Conservation (phyloP, 2,113 vertebrate species). For the Pterocles burchelli region DNA sequence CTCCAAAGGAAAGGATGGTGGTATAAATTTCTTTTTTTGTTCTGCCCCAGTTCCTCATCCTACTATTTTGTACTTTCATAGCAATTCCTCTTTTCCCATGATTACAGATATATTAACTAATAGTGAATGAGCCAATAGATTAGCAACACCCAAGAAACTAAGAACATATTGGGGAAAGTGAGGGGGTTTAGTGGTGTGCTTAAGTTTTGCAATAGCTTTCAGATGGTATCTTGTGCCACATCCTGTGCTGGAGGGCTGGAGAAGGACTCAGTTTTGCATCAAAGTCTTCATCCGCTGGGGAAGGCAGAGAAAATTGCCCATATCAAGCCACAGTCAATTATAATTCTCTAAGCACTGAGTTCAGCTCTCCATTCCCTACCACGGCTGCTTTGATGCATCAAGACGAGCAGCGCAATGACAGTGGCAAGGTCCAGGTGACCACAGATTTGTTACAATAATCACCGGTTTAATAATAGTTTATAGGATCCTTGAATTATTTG, state of each 20-base stretch:
- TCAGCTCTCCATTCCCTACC: not conserved
- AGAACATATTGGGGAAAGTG: no score
- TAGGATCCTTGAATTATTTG: not conserved
- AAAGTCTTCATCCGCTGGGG: rapidly evolving
- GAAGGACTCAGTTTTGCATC: not conserved
- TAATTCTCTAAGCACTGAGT: not conserved
- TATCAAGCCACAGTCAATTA: not conserved
- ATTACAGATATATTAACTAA: not conserved
- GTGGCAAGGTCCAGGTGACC: not conserved
- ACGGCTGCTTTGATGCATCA: not conserved
- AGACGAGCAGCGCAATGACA: not conserved
- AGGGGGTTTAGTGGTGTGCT: not conserved
- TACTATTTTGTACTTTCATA: not conserved
- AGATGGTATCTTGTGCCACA: not conserved
- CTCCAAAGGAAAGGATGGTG: not conserved
- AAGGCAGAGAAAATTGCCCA: not conserved
- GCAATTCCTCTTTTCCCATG: not conserved
- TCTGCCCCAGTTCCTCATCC: not conserved
- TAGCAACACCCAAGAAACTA: not conserved
- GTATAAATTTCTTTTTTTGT: not conserved
- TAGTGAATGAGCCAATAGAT: not conserved
- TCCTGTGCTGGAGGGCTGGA: not conserved
- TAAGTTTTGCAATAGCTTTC: not conserved
- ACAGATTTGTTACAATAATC: not conserved
- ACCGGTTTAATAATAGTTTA: not conserved